Evolutionary conservation across 64 coral and sea anemone genomes (phyloP).

Genomic region (Exaiptasia diaphana): DNA sequence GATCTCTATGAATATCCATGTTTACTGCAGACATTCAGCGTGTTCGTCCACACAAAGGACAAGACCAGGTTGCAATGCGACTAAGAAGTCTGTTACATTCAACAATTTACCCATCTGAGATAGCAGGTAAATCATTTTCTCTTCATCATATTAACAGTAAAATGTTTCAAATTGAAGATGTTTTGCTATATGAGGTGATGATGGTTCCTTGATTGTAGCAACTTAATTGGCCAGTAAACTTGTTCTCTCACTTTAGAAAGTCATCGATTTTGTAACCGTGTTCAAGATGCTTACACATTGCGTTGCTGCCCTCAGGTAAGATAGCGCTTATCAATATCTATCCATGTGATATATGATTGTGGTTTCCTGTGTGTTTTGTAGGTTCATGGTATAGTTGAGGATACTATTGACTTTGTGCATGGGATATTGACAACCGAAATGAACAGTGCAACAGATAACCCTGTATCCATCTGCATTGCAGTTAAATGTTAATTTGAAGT

Average conservation of each 20-base stretch:
- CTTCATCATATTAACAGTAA: too few species aligned
- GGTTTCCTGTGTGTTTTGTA: background rate
- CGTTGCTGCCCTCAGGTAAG: conserved; percentile 93
- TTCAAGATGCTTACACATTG: conserved; percentile 91
- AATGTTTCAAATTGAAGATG: too few species aligned
- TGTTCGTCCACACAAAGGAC: conserved; percentile 88
- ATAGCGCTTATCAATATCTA: background rate
- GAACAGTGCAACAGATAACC: conserved; percentile 98
- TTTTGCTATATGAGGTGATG: background rate
- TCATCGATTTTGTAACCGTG: conserved; percentile 83
- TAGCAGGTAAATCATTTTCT: conserved; percentile 66
- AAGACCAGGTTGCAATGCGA: conserved; percentile 70
- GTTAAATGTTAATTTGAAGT: background rate
- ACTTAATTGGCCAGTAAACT: too few species aligned
- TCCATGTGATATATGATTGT: background rate
- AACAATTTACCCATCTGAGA: conserved; percentile 68
- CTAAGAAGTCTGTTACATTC: conserved; percentile 73
- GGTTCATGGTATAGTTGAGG: conserved; percentile 91
- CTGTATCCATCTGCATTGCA: conserved; percentile 71
- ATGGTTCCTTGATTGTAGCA: too few species aligned
- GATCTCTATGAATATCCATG: too few species aligned
- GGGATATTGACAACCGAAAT: conserved; percentile 92
- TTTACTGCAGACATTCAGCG: conserved; percentile 56
- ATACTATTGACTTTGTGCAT: conserved; percentile 90
- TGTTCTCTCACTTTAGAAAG: conserved; percentile 42